A percentile compares a stretch with the other conserved stretches of the same genome.
Evolutionary conservation across 2,113 vertebrate genomes (phyloP).

Genomic region (Albula goreensis): DNA sequence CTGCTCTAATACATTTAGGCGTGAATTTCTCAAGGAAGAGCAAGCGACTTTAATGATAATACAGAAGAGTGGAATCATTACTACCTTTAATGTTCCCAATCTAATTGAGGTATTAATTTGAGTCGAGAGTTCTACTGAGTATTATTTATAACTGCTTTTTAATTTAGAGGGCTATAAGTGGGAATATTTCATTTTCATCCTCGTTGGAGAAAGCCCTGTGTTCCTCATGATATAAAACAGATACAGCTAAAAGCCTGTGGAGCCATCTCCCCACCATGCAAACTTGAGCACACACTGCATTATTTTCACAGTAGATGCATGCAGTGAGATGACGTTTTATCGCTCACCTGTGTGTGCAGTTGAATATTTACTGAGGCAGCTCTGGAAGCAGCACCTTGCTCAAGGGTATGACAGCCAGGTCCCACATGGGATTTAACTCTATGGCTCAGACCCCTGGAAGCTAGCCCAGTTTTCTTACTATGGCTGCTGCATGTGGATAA

Average conservation of each 20-base stretch:
- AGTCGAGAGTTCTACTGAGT: slow-evolving; percentile 64
- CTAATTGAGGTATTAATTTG: slow-evolving; percentile 78
- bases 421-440: not conserved
- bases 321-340: not conserved
- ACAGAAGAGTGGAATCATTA: slow-evolving; percentile 72
- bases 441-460: not conserved
- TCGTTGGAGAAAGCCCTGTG: slow-evolving; percentile 37
- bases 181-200: slow-evolving; percentile 55
- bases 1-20: slow-evolving; percentile 68
- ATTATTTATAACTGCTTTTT: slow-evolving; percentile 75
- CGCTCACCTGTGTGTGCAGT: not conserved
- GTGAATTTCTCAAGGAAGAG: slow-evolving; percentile 64
- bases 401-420: not conserved
- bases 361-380: not conserved
- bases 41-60: slow-evolving; percentile 73
- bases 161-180: slow-evolving; percentile 66
- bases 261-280: not conserved
- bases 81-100: slow-evolving; percentile 77
- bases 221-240: slow-evolving; percentile 6
- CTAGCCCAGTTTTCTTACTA: not conserved
- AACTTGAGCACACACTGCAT: not conserved
- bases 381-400: not conserved
- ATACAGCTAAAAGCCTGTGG: slow-evolving; percentile 1
- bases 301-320: not conserved
- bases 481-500: not conserved